Evolutionary conservation across 2,888 invertebrate genomes (phyloP).

Genomic region (Noctua janthina): DNA sequence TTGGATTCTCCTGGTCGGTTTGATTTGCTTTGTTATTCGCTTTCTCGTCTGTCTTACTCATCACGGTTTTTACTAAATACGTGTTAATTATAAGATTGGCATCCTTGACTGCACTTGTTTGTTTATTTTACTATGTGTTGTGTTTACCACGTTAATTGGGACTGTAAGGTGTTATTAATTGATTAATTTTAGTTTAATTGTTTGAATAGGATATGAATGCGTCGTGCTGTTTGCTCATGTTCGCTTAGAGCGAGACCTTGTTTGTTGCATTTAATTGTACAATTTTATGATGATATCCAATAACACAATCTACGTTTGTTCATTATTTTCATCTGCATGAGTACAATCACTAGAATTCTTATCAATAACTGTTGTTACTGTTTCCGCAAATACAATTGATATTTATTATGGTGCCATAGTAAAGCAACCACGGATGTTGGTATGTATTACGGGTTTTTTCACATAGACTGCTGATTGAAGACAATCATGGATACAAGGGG

Average conservation of each 20-base stretch:
- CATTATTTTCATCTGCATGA: constrained; percentile 11
- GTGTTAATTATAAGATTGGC: constrained; percentile 26
- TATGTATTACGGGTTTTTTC: not conserved
- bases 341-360: constrained; percentile 28
- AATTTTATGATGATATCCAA: not conserved
- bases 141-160: constrained; percentile 5
- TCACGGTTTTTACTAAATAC: constrained; percentile 32
- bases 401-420: not conserved
- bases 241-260: not conserved
- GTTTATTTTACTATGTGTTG: constrained; percentile 36
- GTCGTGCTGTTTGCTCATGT: constrained; percentile 1
- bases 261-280: not conserved
- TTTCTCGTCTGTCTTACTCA: constrained; percentile 62
- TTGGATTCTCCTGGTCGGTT: constrained; percentile 67
- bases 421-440: not conserved
- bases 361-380: constrained; percentile 17
- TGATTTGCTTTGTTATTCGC: constrained; percentile 62
- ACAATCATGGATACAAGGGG: not conserved
- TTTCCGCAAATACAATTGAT: not conserved
- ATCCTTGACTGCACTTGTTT: constrained; percentile 36
- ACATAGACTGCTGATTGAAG: not conserved
- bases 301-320: not conserved
- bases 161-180: constrained; percentile 9
- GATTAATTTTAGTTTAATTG: constrained; percentile 19
- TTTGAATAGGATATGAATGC: not conserved